Conservation (phyloP, 1,140 invertebrate species). For the Wiebesia pumilae region DNA sequence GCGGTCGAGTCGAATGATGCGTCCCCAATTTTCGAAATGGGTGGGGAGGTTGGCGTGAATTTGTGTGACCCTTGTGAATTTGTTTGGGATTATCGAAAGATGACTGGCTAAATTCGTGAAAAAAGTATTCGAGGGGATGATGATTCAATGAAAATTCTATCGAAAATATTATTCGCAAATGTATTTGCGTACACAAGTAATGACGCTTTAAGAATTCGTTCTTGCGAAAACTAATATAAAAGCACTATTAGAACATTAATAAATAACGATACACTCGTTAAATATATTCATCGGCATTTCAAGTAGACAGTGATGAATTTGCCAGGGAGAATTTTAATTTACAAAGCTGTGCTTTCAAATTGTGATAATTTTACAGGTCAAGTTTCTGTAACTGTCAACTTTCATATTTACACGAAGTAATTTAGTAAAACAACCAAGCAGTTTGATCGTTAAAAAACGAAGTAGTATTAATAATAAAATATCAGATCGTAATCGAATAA, state of each 20-base stretch:
- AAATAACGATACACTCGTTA: neutral
- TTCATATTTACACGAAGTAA: neutral
- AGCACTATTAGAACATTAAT: neutral
- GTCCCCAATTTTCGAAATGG: neutral
- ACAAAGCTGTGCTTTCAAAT: neutral
- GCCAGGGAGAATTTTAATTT: neutral
- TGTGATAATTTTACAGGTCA: neutral
- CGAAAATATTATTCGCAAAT: too few relatives aligned
- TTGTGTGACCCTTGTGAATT: neutral
- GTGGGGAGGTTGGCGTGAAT: neutral
- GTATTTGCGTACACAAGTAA: too few relatives aligned
- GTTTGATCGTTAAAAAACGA: neutral
- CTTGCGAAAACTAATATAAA: neutral
- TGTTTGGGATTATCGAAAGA: neutral
- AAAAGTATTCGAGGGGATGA: neutral
- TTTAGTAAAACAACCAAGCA: neutral
- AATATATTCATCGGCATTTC: neutral
- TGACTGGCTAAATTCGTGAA: neutral
- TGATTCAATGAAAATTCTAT: too few relatives aligned
- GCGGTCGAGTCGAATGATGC: neutral
- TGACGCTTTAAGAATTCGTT: neutral
- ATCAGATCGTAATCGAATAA: too few relatives aligned
- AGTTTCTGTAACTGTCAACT: neutral
- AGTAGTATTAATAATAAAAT: too few relatives aligned
- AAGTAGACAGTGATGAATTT: neutral